These are phyloP conservation scores for Alethe castanea DNA, from an alignment of 2,113 vertebrate species.

Conservation along the genomic window DNA sequence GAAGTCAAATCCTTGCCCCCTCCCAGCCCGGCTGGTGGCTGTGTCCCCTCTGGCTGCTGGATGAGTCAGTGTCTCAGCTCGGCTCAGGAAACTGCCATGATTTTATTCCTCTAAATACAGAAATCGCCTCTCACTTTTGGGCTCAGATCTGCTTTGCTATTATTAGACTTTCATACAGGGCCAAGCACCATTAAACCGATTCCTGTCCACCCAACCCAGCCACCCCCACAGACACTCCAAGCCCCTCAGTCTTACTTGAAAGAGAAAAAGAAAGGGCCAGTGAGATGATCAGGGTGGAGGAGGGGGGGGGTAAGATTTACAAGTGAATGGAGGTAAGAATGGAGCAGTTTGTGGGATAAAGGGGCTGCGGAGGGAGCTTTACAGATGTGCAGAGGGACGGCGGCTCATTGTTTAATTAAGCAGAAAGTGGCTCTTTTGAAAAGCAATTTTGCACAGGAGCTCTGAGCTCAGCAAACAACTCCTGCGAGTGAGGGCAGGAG, in stretches of 20 bases:
- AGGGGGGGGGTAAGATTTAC: slow-evolving; percentile 78
- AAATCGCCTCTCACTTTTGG: background rate
- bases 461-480: slow-evolving; percentile 82
- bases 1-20: background rate
- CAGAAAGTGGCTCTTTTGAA: slow-evolving; percentile 87
- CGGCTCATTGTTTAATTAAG: slow-evolving; percentile 87
- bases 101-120: slow-evolving; percentile 30
- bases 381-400: slow-evolving; percentile 93
- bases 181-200: slow-evolving; percentile 52
- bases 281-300: slow-evolving; percentile 58
- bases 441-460: slow-evolving; percentile 87
- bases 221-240: slow-evolving; percentile 53
- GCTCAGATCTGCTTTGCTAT: slow-evolving; percentile 29
- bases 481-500: slow-evolving; percentile 65
- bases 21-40: background rate
- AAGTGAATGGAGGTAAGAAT: slow-evolving; percentile 93
- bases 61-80: slow-evolving; percentile 8
- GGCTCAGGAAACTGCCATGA: background rate
- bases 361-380: slow-evolving; percentile 90
- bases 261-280: slow-evolving; percentile 71
- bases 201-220: slow-evolving; percentile 33
- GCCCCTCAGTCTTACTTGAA: slow-evolving; percentile 64
- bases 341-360: slow-evolving; percentile 96
- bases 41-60: slow-evolving; percentile 3
- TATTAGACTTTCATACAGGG: slow-evolving; percentile 16